phyloP scores from a whole-genome alignment of 2,113 vertebrate species.

The Lepidothrix coronata region DNA sequence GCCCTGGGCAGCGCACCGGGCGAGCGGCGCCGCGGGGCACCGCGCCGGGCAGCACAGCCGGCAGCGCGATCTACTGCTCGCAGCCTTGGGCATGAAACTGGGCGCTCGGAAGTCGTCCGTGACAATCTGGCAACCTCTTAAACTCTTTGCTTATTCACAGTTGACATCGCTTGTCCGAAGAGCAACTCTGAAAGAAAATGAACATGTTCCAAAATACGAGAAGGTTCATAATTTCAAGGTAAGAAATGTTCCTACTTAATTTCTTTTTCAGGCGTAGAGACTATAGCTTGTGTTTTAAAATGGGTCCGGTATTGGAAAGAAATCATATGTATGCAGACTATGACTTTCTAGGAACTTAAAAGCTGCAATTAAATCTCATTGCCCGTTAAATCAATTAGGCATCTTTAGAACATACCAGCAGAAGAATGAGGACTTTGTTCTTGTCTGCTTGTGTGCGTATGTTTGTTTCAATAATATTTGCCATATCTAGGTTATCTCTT shows the following conservation, averaged over 20 bases:
- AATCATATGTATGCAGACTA: neutral
- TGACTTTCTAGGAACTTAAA: neutral
- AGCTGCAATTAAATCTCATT: neutral
- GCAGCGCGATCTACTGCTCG: constrained; percentile 89
- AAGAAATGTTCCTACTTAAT: constrained; percentile 58
- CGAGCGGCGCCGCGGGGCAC: constrained; percentile 79
- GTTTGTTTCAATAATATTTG: neutral
- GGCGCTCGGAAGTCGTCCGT: constrained; percentile 89
- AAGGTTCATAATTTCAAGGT: constrained; percentile 99
- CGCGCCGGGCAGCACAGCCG: constrained; percentile 86
- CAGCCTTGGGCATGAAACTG: constrained; percentile 94
- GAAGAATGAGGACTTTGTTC: neutral
- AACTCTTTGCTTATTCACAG: constrained; percentile 99
- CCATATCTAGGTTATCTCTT: neutral
- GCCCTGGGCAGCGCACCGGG: constrained; percentile 81
- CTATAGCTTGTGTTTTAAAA: neutral
- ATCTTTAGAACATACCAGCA: neutral
- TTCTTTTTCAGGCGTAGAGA: neutral
- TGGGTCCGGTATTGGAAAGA: neutral
- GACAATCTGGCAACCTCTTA: constrained; percentile 94
- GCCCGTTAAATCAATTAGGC: neutral
- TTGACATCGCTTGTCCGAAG: constrained; percentile 95
- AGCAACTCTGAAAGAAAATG: constrained; percentile 97
- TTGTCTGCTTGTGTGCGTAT: neutral
- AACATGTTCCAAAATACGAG: constrained; percentile 93